Evolutionary conservation across 2,888 invertebrate genomes (phyloP), one percentile per base, ranked within the genome.

Genomic region (Globia sparganii): DNA sequence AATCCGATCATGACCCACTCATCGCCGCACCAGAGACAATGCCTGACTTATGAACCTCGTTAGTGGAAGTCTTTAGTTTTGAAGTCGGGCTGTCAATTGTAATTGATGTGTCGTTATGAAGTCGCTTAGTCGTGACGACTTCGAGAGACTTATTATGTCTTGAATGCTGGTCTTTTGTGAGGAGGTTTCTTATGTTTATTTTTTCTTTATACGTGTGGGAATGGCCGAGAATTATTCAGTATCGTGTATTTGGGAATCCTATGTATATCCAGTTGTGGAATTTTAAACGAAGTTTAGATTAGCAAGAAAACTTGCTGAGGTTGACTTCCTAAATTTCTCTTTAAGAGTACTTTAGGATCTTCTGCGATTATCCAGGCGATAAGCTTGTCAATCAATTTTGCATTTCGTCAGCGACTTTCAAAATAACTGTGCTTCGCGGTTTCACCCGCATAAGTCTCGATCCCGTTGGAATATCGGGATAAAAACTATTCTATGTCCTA

Each of bases 31-130:
- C 18, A 64, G 15, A 75, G 65, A 90, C 90, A 90, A 90, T 84
- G 71, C 37, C 75, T 86, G 89, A 90, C 75, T 81, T 80, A 90
- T 84, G 80, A 75, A 72, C 71, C 61, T 81, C 86, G 76, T 90
- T 87, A 84, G 80, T 89, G 81, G 87, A 81, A 83, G 72, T 67
- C 78, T 83, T 85, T 72, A 85, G 81, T 83, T 74, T 74, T 72
- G 77, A 81, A 85, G 82, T 78, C 70, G 74, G 66, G 13, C 64
- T 85, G 89, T 88, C 88, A 80, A 84, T 84, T 75, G 67, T 81
- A 83, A 87, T 82, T 84, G 86, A 88, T 87, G 81, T 34, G 71
- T 78, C 69, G 78, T 75, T 83, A 81, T 85, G 77, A 69, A 76
- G 66, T 28, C 58, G 61, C 37, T 67, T 72, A 31, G 72, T 86